phyloP scores from a whole-genome alignment of 2,797 vertebrate genomes.

The Sandelia bainsii region DNA sequence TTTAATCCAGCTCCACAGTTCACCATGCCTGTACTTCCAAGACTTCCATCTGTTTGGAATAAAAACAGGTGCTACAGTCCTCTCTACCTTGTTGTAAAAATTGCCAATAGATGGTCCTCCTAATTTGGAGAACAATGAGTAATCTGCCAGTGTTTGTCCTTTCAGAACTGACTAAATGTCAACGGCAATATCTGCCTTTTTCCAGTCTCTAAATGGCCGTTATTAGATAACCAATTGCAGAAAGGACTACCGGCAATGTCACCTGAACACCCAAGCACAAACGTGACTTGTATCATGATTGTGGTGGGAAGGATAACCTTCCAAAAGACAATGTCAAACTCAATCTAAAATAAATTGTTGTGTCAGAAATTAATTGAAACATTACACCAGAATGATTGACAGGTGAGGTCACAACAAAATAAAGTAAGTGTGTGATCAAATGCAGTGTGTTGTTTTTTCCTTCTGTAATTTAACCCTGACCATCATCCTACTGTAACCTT shows the following conservation, averaged over 20 bases:
- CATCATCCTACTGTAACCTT: constrained; percentile 1
- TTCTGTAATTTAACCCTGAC: neutral
- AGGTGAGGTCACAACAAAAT: constrained; percentile 22
- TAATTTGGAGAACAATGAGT: constrained; percentile 42
- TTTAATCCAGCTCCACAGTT: constrained; percentile 21
- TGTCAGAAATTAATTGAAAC: constrained; percentile 27
- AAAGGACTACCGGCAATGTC: constrained; percentile 55
- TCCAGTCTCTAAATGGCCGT: constrained; percentile 30
- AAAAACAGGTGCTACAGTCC: constrained; percentile 20
- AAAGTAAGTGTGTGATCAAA: neutral
- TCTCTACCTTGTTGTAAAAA: constrained; percentile 14
- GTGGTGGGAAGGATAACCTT: constrained; percentile 29
- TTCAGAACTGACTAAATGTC: constrained; percentile 57
- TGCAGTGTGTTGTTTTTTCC: neutral
- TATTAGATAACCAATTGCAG: constrained; percentile 50
- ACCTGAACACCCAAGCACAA: constrained; percentile 30
- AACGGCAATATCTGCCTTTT: constrained; percentile 41
- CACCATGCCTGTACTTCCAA: constrained; percentile 40
- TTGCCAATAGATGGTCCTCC: constrained; percentile 26
- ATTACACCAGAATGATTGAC: neutral
- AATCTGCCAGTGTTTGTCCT: constrained; percentile 47
- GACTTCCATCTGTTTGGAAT: constrained; percentile 44
- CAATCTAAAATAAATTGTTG: constrained; percentile 28
- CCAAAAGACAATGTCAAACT: constrained; percentile 31
- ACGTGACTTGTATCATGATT: constrained; percentile 47